These are phyloP conservation scores for Papilio helenus DNA, from an alignment of 1,140 invertebrate species.

Conservation along the genomic window DNA sequence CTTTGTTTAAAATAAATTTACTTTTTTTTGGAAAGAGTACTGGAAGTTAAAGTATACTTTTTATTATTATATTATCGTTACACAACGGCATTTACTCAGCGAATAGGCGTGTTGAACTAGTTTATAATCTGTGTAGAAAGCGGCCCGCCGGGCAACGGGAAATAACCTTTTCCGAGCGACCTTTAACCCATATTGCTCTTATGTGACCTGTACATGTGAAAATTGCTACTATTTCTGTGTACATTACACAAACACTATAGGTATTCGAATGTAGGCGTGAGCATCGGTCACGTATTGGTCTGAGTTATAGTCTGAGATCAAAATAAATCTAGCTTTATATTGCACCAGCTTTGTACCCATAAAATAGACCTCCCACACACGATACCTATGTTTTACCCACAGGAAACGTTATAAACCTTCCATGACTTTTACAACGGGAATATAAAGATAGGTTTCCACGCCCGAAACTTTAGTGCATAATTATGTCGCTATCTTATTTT, in stretches of 20 bases:
- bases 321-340: slow-evolving; percentile 75
- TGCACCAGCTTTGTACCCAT: slow-evolving; percentile 52
- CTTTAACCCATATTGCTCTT: slow-evolving; percentile 68
- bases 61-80: neutral
- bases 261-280: slow-evolving; percentile 69
- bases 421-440: slow-evolving; percentile 14
- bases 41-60: neutral
- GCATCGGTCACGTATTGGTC: slow-evolving; percentile 77
- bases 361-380: slow-evolving; percentile 55
- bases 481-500: neutral
- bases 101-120: slow-evolving; percentile 67
- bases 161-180: slow-evolving; percentile 70
- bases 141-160: slow-evolving; percentile 60
- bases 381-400: slow-evolving; percentile 36
- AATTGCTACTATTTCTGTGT: slow-evolving; percentile 64
- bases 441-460: neutral
- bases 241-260: slow-evolving; percentile 48
- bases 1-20: slow-evolving; percentile 9
- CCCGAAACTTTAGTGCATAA: neutral
- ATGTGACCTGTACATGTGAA: slow-evolving; percentile 69
- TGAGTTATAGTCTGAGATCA: slow-evolving; percentile 71
- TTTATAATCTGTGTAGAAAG: slow-evolving; percentile 74
- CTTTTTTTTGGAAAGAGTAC: neutral
- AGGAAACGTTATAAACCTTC: slow-evolving; percentile 24
- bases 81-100: slow-evolving; percentile 48